phyloP scores from a whole-genome alignment of 2,888 invertebrate genomes.

The Cheilosia grossa region DNA sequence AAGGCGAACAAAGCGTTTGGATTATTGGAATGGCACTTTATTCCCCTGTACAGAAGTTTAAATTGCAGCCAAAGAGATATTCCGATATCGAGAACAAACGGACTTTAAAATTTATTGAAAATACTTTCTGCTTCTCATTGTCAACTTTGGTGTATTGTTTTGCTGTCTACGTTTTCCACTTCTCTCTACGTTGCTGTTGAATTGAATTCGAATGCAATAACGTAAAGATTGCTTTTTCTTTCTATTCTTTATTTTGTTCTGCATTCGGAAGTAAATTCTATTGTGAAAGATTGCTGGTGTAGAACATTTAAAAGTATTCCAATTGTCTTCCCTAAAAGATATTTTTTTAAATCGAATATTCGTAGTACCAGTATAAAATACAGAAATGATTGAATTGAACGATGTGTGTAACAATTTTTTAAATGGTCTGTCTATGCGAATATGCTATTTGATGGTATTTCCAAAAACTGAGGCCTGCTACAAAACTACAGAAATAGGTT shows the following conservation, averaged over 20 bases:
- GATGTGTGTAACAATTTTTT: too few relatives aligned
- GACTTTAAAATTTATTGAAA: conserved; percentile 72
- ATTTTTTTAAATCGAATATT: conserved; percentile 18
- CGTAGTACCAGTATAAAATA: conserved; percentile 11
- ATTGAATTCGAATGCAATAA: conserved; percentile 73
- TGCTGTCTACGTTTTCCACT: conserved; percentile 50
- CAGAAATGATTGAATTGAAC: too few relatives aligned
- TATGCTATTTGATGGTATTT: too few relatives aligned
- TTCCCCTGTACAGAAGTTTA: conserved; percentile 50
- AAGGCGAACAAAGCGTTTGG: conserved; percentile 59
- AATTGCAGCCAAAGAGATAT: conserved; percentile 70
- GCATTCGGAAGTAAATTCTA: conserved; percentile 66
- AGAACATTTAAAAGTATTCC: conserved; percentile 59
- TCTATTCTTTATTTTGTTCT: conserved; percentile 63
- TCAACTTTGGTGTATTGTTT: conserved; percentile 72
- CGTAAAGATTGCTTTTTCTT: conserved; percentile 69
- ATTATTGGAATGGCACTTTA: conserved; percentile 69
- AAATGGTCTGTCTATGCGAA: too few relatives aligned
- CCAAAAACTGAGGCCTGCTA: too few relatives aligned
- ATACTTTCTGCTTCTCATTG: conserved; percentile 68
- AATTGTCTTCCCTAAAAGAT: conserved; percentile 45
- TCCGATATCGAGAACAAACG: conserved; percentile 70
- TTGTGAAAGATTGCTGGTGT: conserved; percentile 65
- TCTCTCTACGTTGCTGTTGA: conserved; percentile 37
- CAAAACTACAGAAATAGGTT: too few relatives aligned